Base-by-base conservation (phyloP, 37 sponge, comb jelly and placozoan genomes). In the Agelas oroides region DNA sequence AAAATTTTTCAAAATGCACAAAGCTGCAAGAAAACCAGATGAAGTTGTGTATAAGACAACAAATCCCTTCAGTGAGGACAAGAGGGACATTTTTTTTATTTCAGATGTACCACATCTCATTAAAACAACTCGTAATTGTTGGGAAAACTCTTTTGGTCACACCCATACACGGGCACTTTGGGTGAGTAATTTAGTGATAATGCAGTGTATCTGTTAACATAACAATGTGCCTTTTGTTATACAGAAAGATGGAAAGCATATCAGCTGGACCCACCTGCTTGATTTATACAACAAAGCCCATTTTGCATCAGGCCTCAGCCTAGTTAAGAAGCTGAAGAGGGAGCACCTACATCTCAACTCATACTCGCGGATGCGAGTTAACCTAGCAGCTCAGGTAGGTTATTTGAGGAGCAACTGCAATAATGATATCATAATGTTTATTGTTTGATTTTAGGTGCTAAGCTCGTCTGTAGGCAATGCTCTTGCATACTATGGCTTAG, bases 21-120 rank as follows among this genome's bases (percentile, higher is more conserved):
- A 18, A 1, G 8, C 13, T 54, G 8, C 46, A 15, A 79, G n/a
- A 77, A n/a, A n/a, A n/a, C n/a, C n/a, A n/a, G 19, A 11, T 18
- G 23, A 70, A 5, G 33, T 46, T 46, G 28, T 18, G 14, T 62
- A 83, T 53, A 83, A 83, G 57, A 62, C 65, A 17, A 25, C 25
- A 2, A 83, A 83, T 27, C 71, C 71, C 11, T 83, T 73, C 54
- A 38, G 35, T 36, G 13, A 20, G n/a, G 71, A 81, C 13, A 53
- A 72, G 1, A n/a, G 76, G 2, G 23, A 41, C 6, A 2, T 84
- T 2, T 84, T 25, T 53, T 84, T 84, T 75, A 70, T 81, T 23
- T 75, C 76, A 24, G 85, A 75, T 53, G 69, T 65, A 14, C 85
- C 85, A 37, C 85, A 75, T 66, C 65, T 84, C 1, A 74, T 84